Conservation (phyloP, 1,140 invertebrate genomes). For the Coboldia fuscipes region DNA sequence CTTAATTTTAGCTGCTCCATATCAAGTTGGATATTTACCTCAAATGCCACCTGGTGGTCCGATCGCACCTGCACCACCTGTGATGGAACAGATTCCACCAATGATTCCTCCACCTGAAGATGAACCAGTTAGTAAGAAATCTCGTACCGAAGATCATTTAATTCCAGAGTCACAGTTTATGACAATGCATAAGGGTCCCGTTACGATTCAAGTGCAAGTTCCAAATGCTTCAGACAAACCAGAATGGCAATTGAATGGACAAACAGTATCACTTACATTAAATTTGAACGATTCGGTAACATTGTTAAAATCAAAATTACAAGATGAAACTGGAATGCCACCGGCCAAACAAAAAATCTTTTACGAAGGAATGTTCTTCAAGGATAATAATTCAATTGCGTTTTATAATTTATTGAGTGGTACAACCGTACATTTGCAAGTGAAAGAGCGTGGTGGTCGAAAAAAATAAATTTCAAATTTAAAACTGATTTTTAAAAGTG, state of each 20-base stretch:
- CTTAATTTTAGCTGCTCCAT: conserved; percentile 15
- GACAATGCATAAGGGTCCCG: conserved; percentile 30
- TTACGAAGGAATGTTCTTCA: conserved; percentile 76
- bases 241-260: conserved; percentile 94
- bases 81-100: conserved; percentile 12
- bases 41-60: conserved; percentile 9
- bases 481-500: no score
- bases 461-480: conserved; percentile 60
- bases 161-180: conserved; percentile 53
- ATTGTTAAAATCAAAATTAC: conserved; percentile 72
- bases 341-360: conserved; percentile 82
- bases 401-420: conserved; percentile 86
- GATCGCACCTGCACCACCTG: conserved; percentile 23
- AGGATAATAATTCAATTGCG: conserved; percentile 85
- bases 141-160: conserved; percentile 78
- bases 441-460: conserved; percentile 93
- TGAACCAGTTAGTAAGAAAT: conserved; percentile 71
- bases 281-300: conserved; percentile 61
- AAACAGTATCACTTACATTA: conserved; percentile 58
- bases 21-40: conserved; percentile 23
- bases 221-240: conserved; percentile 72
- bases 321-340: conserved; percentile 81
- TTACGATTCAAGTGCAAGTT: conserved; percentile 56
- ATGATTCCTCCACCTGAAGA: conserved; percentile 42
- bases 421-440: conserved; percentile 64